Base-by-base conservation (phyloP, 1,140 invertebrate genomes). In the Bombus consobrinus region DNA sequence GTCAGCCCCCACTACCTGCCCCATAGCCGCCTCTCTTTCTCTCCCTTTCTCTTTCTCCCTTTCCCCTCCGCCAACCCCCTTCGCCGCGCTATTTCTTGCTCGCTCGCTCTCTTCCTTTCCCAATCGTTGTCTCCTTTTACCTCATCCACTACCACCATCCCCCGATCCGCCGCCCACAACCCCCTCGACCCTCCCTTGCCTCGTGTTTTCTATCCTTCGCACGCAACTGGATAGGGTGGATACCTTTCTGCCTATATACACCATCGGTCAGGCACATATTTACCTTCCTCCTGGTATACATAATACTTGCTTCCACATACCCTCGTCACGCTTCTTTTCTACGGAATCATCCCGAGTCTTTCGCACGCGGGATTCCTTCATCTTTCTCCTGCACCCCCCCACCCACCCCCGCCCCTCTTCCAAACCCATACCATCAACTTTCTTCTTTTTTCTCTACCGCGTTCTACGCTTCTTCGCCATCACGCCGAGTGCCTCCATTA, bases 141-240 rank as follows among this genome's bases (percentile, higher is more conserved):
- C 93, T 93, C 92, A 88, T 88, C 80, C 86, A 39, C 76, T 80
- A 81, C 85, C 83, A 86, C 91, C 88, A 91, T 94, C 91, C 92
- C 92, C 92, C 90, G 32, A 93, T 91, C 92, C 89, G 64, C 79
- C 83, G 69, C 87, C 81, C 90, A 77, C 91, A 86, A 84, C 87
- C 90, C 86, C 91, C 88, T 92, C 87, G 90, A 87, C 69, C 57
- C 77, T 47, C 73, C 76, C 77, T 77, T 83, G 57, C 85, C 76
- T 73, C 89, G 87, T 92, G 85, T 95, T 95, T 94, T 94, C 94
- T 94, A 94, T 95, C 94, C 94, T 93, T 91, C 82, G 88, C 92
- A 94, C 93, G 92, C 93, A 94, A 90, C 89, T 88, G 89, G 90
- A 92, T 92, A 93, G 93, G 87, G 92, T 93, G 87, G 91, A 90